phyloP scores from a whole-genome alignment of 2,113 vertebrate species.

The Crocuta crocuta region DNA sequence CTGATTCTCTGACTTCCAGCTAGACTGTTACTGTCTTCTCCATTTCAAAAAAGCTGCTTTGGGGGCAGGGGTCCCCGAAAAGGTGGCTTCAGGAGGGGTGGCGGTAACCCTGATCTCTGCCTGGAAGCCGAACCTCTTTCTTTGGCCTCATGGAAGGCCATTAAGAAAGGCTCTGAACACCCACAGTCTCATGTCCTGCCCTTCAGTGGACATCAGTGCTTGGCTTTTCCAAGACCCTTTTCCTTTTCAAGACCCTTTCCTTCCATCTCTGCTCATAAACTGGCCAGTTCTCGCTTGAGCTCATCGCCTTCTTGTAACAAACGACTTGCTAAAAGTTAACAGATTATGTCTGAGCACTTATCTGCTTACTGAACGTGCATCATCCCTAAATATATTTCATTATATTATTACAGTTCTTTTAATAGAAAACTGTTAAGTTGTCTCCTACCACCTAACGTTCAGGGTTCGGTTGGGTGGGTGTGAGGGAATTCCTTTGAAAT shows the following conservation, averaged over 20 bases:
- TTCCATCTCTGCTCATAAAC: background rate
- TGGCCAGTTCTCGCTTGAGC: background rate
- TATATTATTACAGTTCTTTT: constrained; percentile 19
- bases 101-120: background rate
- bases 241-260: background rate
- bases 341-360: background rate
- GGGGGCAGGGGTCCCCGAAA: background rate
- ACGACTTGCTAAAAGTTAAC: background rate
- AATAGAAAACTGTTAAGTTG: constrained; percentile 23
- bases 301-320: background rate
- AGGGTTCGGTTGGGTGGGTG: background rate
- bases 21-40: background rate
- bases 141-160: background rate
- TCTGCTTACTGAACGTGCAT: background rate
- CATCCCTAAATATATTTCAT: background rate
- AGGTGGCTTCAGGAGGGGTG: background rate
- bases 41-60: background rate
- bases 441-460: constrained; percentile 22
- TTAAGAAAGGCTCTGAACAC: background rate
- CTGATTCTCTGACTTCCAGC: background rate
- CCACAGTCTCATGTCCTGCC: background rate
- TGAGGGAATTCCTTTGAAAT: constrained; percentile 30
- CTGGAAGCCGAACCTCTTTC: background rate
- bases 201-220: no score
- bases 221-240: background rate